Base-by-base conservation (phyloP, 2,888 invertebrate species). In the Resseliella maxima region DNA sequence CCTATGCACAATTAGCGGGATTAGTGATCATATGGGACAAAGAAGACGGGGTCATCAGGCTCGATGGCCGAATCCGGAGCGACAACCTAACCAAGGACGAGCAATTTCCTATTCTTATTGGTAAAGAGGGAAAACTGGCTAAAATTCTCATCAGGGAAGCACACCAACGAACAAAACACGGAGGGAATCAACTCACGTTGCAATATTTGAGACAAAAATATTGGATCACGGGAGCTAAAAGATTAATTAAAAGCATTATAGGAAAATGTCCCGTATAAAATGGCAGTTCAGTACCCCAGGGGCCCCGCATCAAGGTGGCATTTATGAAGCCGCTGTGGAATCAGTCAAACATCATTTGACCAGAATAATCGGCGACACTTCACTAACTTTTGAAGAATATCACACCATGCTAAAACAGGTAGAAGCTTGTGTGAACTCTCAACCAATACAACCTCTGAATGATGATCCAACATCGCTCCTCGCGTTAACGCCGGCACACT, bases 241-340 rank as follows among this genome's bases (percentile, higher is more conserved):
- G 15, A 15, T 35, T 50, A 50, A 21, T 83, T 5, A 83, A 83
- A 36, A 36, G 35, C 1, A 27, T 35, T 5, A 36, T 83, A 18
- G 0, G 15, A 0, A 35, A 83, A 36, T 83, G 83, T 35, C 36
- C 35, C 8, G 18, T 15, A 2, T 50, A 15, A 50, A 86, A 0
- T 91, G 90, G 90, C 88, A 89, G 46, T 91, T 90, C 85, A 89
- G 88, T 27, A 89, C 90, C 5, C 89, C 90, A 2, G 87, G 87
- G 36, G 88, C 89, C 5, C 89, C 90, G 0, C 89, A 90, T 86
- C 89, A 89, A 81, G 89, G 90, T 1, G 90, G 90, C 0, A 86
- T 90, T 3, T 90, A 89, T 89, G 90, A 90, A 87, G 89, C 89
- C 0, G 89, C 88, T 3, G 89, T 90, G 0, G 89, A 90, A 85